Base-by-base conservation (phyloP, 1,140 invertebrate species). In the Lepidurus packardi region DNA sequence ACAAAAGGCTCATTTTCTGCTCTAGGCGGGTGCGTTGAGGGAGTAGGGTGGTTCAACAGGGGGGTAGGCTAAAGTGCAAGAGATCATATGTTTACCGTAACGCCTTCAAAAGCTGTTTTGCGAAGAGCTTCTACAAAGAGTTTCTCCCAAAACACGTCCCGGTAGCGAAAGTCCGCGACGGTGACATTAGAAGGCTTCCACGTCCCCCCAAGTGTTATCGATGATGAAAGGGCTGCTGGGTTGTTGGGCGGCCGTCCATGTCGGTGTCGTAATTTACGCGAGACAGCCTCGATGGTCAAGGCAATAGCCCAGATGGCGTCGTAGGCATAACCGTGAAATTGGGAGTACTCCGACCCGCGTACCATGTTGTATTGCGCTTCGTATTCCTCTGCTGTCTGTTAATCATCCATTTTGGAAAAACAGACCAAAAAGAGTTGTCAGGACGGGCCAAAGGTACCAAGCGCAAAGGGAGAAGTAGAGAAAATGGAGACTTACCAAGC, bases 271-370 rank as follows among this genome's bases (percentile, higher is more conserved):
- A 92, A 88, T 79, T 89, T 86, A 81, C 92, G 90, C 0, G 93
- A 91, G 45, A 96, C 94, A 80, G 92, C 91, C 81, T 97, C 92
- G 78, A 97, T 94, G 16, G 95, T 94, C 78, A 96, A 85, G 0
- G 96, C 96, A 78, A 97, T 94, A 1, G 96, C 94, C 97, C 97
- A 98, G 78, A 98, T 94, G 6, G 93, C 95, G 85, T 98, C 97
- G 85, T 98, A 98, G 13, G 96, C 96, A 84, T 98, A 98, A 1
- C 96, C 97, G 84, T 98, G 96, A 84, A 97, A 98, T 75, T 94
- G 89, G 16, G 95, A 97, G 85, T 96, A 98, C 82, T 96, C 93
- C 0, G 85, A 83, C 7, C 92, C 91, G 76, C 94, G 88, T 80
- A 90, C 85, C 8, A 90, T 88, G 81, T 97, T 90, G 84, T 98